phyloP scores from a whole-genome alignment of 2,113 vertebrate genomes.

The Mobula hypostoma region DNA sequence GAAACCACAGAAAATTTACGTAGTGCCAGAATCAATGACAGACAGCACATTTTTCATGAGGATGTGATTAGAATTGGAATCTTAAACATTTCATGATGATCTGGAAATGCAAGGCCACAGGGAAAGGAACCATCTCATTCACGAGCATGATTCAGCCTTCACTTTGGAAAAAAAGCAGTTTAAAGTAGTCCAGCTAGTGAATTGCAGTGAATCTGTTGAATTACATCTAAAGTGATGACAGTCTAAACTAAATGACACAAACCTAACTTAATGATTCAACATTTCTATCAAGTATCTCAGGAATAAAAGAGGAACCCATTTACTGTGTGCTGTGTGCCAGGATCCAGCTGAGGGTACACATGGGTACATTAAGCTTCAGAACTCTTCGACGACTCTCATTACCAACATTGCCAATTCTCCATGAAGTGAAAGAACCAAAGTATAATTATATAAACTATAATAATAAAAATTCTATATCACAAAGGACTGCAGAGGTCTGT shows the following conservation, averaged over 20 bases:
- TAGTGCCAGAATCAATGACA: background rate
- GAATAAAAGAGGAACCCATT: background rate
- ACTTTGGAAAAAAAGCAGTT: background rate
- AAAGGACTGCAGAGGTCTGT: too few relatives aligned
- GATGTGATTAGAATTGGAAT: background rate
- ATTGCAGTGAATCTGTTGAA: background rate
- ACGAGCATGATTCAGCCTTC: background rate
- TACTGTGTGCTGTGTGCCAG: background rate
- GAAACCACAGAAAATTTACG: background rate
- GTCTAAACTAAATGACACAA: background rate
- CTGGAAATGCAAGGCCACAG: background rate
- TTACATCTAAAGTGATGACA: background rate
- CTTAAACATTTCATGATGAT: background rate
- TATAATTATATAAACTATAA: background rate
- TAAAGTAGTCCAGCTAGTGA: constrained; percentile 10
- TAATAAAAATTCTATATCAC: too few relatives aligned
- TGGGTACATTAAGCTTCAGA: background rate
- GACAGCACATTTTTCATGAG: background rate
- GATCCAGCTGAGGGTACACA: background rate
- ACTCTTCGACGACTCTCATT: background rate
- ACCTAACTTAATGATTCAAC: background rate
- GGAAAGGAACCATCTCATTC: background rate
- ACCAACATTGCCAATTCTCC: background rate
- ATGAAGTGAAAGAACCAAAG: background rate
- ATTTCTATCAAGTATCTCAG: too few relatives aligned